Evolutionary conservation across 2,797 vertebrate genomes (phyloP).

Genomic region (Sandelia bainsii): DNA sequence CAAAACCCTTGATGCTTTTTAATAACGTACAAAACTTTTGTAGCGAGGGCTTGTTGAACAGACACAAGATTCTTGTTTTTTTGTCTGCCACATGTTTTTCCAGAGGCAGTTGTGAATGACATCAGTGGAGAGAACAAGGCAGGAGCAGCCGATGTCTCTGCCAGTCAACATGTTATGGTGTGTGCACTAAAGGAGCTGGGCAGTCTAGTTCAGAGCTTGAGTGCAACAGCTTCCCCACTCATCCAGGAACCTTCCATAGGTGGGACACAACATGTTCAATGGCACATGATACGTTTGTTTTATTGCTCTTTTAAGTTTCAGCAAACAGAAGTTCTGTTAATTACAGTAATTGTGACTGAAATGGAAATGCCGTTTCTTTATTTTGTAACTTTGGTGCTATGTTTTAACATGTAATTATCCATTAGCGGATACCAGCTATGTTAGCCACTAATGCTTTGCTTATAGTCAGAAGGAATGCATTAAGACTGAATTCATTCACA

Average conservation of each 20-base stretch:
- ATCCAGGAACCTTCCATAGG: conserved; percentile 98
- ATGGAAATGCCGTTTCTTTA: neutral
- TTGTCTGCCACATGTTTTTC: conserved; percentile 22
- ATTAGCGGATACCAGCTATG: too few relatives aligned
- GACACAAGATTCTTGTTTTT: neutral
- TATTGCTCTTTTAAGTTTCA: neutral
- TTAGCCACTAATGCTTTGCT: too few relatives aligned
- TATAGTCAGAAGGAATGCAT: neutral
- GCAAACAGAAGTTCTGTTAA: neutral
- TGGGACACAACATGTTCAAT: conserved; percentile 64
- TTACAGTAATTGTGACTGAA: neutral
- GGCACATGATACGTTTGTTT: neutral
- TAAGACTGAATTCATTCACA: neutral
- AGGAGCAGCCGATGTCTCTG: conserved; percentile 93
- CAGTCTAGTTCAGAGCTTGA: conserved; percentile 96
- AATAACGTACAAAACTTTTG: neutral
- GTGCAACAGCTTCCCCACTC: conserved; percentile 95
- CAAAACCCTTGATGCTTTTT: neutral
- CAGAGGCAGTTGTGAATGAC: conserved; percentile 97
- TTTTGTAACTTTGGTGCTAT: neutral
- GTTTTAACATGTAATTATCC: neutral
- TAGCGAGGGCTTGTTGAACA: neutral
- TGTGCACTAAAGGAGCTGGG: conserved; percentile 97
- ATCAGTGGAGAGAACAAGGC: conserved; percentile 94
- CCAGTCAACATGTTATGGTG: conserved; percentile 99